Percentiles rank a stretch among this genome's conserved stretches.
Conservation (phyloP, 1,140 invertebrate genomes). For the Nasonia vitripennis region DNA sequence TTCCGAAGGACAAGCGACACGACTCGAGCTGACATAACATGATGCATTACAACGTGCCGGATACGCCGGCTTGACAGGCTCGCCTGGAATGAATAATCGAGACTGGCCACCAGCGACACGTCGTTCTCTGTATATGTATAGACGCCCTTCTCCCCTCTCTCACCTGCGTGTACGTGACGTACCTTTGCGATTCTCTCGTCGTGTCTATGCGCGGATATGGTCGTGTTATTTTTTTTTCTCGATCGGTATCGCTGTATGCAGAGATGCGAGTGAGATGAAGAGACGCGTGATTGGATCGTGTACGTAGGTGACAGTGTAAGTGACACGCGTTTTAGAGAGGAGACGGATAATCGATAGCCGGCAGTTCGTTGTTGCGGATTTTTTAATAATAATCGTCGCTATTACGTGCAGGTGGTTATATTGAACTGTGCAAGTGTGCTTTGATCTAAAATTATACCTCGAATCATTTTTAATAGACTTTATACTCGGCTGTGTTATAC, state of each 20-base stretch:
- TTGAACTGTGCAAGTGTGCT: background rate
- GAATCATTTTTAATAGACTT: background rate
- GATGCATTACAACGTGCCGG: slow-evolving; percentile 60
- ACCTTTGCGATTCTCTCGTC: background rate
- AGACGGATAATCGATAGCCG: too few relatives aligned
- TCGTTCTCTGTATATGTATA: background rate
- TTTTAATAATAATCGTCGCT: background rate
- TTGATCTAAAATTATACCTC: background rate
- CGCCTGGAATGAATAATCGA: slow-evolving; percentile 61
- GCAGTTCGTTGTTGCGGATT: too few relatives aligned
- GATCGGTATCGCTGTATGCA: too few relatives aligned
- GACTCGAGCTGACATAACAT: slow-evolving; percentile 24
- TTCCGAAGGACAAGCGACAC: background rate
- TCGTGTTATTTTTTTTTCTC: too few relatives aligned
- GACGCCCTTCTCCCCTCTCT: background rate
- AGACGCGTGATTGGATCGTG: too few relatives aligned
- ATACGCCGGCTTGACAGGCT: slow-evolving; percentile 55
- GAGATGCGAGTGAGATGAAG: too few relatives aligned
- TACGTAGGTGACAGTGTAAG: too few relatives aligned
- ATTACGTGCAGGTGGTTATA: background rate
- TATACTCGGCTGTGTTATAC: background rate
- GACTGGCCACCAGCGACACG: background rate
- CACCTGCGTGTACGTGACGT: background rate
- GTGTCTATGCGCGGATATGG: background rate
- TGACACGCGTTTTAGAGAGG: too few relatives aligned